Percentiles rank a stretch among this genome's conserved stretches.
Evolutionary conservation across 2,113 vertebrate genomes (phyloP).

Genomic region (Toxostoma redivivum): DNA sequence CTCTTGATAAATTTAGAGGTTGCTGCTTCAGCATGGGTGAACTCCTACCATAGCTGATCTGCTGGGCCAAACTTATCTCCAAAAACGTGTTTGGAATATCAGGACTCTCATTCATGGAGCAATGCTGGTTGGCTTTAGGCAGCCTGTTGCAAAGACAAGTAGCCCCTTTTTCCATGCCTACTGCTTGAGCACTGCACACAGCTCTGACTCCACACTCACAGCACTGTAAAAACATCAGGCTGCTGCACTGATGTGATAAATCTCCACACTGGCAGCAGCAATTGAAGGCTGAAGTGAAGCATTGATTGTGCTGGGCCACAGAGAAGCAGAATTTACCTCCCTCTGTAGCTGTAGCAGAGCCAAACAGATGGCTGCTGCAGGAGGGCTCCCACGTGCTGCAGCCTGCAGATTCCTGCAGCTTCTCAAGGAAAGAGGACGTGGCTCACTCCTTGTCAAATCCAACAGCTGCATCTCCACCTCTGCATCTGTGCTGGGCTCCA

Average conservation of each 20-base stretch:
- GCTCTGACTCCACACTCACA: neutral
- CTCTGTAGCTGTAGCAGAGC: neutral
- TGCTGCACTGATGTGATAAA: conserved; percentile 17
- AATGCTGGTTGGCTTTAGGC: neutral
- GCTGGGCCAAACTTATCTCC: neutral
- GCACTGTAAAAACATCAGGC: conserved; percentile 20
- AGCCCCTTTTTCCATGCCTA: neutral
- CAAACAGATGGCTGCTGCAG: conserved; percentile 35
- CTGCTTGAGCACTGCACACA: neutral
- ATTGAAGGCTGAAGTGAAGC: neutral
- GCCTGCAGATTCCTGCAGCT: neutral
- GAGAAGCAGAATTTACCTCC: neutral
- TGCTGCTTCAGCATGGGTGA: neutral
- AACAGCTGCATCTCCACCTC: conserved; percentile 48
- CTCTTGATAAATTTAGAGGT: neutral
- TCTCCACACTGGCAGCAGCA: neutral
- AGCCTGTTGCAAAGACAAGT: neutral
- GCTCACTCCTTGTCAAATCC: neutral
- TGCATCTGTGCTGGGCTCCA: conserved; percentile 9
- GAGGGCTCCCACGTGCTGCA: conserved; percentile 2
- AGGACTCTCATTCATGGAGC: neutral
- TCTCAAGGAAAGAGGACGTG: neutral
- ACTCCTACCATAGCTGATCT: neutral
- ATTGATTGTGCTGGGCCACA: neutral
- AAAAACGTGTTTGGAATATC: neutral